Percentiles rank a stretch among this genome's conserved stretches.
phyloP scores from a whole-genome alignment of 2,888 invertebrate species.

The Drosophila limbata region DNA sequence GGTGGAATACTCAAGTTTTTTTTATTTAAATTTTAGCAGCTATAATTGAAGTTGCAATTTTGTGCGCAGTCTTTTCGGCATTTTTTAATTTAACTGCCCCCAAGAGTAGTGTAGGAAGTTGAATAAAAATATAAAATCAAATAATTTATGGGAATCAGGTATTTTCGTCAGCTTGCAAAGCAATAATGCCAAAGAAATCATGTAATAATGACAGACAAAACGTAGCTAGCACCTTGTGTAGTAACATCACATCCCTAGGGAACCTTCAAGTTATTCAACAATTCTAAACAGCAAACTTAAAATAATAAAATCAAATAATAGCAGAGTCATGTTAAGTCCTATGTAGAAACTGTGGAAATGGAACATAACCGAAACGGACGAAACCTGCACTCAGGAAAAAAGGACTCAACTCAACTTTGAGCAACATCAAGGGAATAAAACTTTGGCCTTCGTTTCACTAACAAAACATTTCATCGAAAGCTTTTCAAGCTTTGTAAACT shows the following conservation, averaged over 20 bases:
- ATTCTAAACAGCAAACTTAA: constrained; percentile 8
- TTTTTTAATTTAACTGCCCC: background rate
- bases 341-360: constrained; percentile 24
- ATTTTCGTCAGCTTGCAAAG: background rate
- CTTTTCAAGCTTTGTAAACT: constrained; percentile 27
- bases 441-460: background rate
- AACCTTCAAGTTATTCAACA: constrained; percentile 45
- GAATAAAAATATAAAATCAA: background rate
- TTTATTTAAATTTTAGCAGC: constrained; percentile 19
- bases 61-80: constrained; percentile 1
- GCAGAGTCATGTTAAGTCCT: constrained; percentile 5
- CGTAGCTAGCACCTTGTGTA: background rate
- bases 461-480: constrained; percentile 21
- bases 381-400: background rate
- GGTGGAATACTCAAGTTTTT: constrained; percentile 13
- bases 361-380: constrained; percentile 22
- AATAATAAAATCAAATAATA: constrained; percentile 10
- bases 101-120: background rate
- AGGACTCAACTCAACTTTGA: constrained; percentile 35
- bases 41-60: constrained; percentile 47
- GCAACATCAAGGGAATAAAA: constrained; percentile 24
- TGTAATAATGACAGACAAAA: background rate
- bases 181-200: background rate
- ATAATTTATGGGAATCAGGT: background rate
- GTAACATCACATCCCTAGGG: constrained; percentile 12